phyloP scores from a whole-genome alignment of 2,888 invertebrate species.

The Epistrophella euchroma region DNA sequence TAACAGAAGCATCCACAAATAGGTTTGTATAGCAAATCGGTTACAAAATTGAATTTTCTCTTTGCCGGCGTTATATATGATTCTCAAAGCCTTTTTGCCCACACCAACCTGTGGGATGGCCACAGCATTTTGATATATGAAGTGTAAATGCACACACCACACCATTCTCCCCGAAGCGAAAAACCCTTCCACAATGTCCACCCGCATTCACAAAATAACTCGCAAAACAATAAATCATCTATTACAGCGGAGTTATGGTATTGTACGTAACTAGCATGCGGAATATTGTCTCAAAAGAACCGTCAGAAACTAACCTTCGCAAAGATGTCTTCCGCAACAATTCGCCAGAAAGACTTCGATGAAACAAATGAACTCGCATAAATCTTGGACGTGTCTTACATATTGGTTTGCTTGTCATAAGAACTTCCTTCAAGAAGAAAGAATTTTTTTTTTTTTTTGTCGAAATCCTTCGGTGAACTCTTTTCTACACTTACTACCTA shows the following conservation, averaged over 20 bases:
- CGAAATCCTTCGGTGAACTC: constrained; percentile 5
- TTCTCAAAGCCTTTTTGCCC: constrained; percentile 18
- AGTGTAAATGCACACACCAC: constrained; percentile 64
- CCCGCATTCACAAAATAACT: constrained; percentile 18
- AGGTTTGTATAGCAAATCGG: constrained; percentile 52
- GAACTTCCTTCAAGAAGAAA: constrained; percentile 14
- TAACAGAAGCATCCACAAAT: constrained; percentile 12
- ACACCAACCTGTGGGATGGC: constrained; percentile 46
- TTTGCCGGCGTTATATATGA: constrained; percentile 10
- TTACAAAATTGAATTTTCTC: constrained; percentile 72
- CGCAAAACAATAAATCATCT: constrained; percentile 68
- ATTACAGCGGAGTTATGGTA: constrained; percentile 27
- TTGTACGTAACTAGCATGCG: constrained; percentile 22
- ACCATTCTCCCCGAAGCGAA: background rate
- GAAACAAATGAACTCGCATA: constrained; percentile 74
- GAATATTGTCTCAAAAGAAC: constrained; percentile 47
- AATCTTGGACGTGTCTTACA: constrained; percentile 75
- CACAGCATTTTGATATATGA: constrained; percentile 74
- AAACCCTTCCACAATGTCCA: constrained; percentile 23
- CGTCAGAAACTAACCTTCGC: constrained; percentile 52
- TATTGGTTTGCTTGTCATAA: constrained; percentile 64
- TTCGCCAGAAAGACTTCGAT: constrained; percentile 25
- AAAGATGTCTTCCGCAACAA: constrained; percentile 55
- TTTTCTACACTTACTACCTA: background rate
- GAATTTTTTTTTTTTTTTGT: background rate